These are phyloP conservation scores for Zosterops lateralis DNA, from an alignment of 2,113 vertebrate species.

Conservation along the genomic window DNA sequence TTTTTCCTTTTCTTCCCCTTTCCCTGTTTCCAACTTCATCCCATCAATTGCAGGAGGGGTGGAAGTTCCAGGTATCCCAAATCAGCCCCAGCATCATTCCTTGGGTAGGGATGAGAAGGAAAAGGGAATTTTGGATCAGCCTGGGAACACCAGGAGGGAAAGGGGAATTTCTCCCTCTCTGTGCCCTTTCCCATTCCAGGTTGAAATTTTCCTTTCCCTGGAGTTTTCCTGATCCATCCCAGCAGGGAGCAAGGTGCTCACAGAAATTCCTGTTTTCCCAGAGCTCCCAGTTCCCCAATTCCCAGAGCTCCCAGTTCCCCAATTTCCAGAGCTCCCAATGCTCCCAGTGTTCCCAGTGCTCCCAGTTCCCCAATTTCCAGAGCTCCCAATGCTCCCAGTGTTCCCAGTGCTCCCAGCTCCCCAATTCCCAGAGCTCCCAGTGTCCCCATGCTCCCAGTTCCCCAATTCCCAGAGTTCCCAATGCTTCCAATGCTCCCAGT, in stretches of 20 bases:
- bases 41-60: background rate
- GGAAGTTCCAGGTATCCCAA: fast-evolving
- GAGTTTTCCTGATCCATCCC: background rate
- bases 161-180: background rate
- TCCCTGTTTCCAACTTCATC: background rate
- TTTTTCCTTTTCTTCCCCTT: background rate
- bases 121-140: background rate
- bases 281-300: background rate
- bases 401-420: background rate
- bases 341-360: background rate
- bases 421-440: background rate
- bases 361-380: background rate
- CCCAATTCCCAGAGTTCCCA: background rate
- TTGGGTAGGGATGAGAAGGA: background rate
- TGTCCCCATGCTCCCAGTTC: background rate
- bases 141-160: background rate
- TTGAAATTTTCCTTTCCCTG: background rate
- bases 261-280: background rate
- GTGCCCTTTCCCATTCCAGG: background rate
- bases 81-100: background rate
- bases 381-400: too few species aligned
- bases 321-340: too few species aligned
- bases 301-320: background rate
- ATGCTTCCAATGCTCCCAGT: background rate
- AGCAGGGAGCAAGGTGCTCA: background rate